Base-by-base conservation (phyloP, 2,113 vertebrate species). In the Neolamprologus ventralis region DNA sequence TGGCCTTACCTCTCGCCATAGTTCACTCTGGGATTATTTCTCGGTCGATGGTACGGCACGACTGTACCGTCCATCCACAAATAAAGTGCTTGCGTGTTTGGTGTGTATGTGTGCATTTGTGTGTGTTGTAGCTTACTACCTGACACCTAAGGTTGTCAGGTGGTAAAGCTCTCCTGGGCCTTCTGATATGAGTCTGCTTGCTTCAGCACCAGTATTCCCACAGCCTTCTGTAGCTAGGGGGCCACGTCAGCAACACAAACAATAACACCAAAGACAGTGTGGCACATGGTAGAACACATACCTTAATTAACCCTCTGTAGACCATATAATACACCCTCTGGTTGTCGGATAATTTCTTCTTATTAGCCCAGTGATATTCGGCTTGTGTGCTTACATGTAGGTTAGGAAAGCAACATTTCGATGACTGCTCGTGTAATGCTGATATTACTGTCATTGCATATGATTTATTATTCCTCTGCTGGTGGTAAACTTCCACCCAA, bases 1-100 rank as follows among this genome's bases (percentile, higher is more conserved):
- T 94, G 93, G 92, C 80, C 89, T 86, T 88, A 83, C 85, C 85
- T 87, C 88, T 89, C 84, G 86, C 92, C 40, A 2, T 60, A 80
- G 91, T 88, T 81, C 90, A 49, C 88, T 84, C 87, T 58, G 85
- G 81, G 75, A 89, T 89, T 55, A 58, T 87, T 86, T 47, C 87
- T 90, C 89, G 87, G 83, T 87, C 73, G 3, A 73, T 82, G 83
- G 80, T 87, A 57, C 54, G 58, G 65, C 84, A 80, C 26, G 68
- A 86, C 45, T 1, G 83, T n/a, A 79, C 26, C 21, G 55, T 82
- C 60, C 78, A 73, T 54, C 80, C 80, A 40, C 28, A 16, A 63
- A 87, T 54, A 37, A 1, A 84, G 79, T 5, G 10, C 12, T 73
- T 40, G 57, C 14, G 1, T 71, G 26, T 73, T 37, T 5, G 57